phyloP scores from a whole-genome alignment of 1,140 invertebrate species.

The Ephestia elutella region DNA sequence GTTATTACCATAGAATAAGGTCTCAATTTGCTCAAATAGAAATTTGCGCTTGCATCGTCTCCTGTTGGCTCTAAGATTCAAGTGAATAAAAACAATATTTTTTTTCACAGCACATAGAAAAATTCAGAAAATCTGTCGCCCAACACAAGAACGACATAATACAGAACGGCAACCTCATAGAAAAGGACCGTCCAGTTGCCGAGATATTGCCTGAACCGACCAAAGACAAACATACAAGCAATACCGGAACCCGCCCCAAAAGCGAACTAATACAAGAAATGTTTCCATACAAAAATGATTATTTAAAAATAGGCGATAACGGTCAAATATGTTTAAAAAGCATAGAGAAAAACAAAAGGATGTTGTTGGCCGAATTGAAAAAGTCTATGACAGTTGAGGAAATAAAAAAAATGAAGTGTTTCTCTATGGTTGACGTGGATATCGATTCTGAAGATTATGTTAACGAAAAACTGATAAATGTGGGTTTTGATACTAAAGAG shows the following conservation, averaged over 20 bases:
- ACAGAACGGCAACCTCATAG: slow-evolving; percentile 48
- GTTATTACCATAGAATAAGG: too few species aligned
- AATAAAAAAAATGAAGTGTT: slow-evolving; percentile 49
- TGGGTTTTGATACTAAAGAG: slow-evolving; percentile 50
- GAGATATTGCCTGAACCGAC: slow-evolving; percentile 45
- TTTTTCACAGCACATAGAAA: slow-evolving; percentile 54
- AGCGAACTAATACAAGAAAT: slow-evolving; percentile 32
- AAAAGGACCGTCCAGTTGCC: slow-evolving; percentile 31
- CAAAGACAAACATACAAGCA: slow-evolving; percentile 25
- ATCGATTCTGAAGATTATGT: slow-evolving; percentile 50
- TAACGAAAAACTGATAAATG: slow-evolving; percentile 52
- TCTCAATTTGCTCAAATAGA: too few species aligned
- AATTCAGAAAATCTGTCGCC: slow-evolving; percentile 57
- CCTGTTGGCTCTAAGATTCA: too few species aligned
- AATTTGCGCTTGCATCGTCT: too few species aligned
- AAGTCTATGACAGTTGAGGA: slow-evolving; percentile 37
- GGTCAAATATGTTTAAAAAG: slow-evolving; percentile 46
- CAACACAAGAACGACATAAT: slow-evolving; percentile 54
- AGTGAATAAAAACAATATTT: slow-evolving; percentile 16
- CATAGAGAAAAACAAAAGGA: slow-evolving; percentile 60
- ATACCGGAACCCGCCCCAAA: slow-evolving; percentile 13
- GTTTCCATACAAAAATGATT: slow-evolving; percentile 47
- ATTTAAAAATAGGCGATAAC: slow-evolving; percentile 25
- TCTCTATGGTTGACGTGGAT: slow-evolving; percentile 58
- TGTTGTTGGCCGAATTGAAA: slow-evolving; percentile 48